Percentiles rank a stretch among this genome's conserved stretches.
Conservation (phyloP, 2,888 invertebrate genomes). For the Liodrosophila aerea region DNA sequence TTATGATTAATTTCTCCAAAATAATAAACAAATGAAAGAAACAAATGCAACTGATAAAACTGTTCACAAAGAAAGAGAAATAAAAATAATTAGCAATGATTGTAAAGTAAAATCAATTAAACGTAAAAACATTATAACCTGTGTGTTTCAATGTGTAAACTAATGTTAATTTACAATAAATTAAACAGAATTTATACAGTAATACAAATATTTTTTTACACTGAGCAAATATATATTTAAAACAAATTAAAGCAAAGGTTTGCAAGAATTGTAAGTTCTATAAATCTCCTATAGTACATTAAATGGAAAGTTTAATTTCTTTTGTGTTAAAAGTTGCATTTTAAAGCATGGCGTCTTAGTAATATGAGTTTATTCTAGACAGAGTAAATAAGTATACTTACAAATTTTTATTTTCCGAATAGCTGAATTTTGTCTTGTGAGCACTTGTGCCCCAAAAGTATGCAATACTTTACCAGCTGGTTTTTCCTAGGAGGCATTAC, state of each 20-base stretch:
- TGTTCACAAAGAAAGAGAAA: constrained; percentile 62
- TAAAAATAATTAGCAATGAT: constrained; percentile 37
- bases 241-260: no score
- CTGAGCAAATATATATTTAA: no score
- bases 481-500: no score
- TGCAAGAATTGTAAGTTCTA: no score
- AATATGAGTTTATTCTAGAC: no score
- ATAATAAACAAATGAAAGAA: constrained; percentile 15
- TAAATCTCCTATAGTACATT: no score
- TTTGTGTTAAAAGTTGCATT: not conserved
- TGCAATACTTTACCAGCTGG: constrained; percentile 5
- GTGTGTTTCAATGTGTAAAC: constrained; percentile 63
- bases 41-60: constrained; percentile 47
- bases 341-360: no score
- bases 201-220: not conserved
- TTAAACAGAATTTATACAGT: constrained; percentile 45
- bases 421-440: no score
- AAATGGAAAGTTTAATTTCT: no score
- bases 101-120: constrained; percentile 69
- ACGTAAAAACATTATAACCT: constrained; percentile 51
- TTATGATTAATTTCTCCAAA: constrained; percentile 60
- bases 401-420: no score
- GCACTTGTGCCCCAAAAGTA: constrained; percentile 20
- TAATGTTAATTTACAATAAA: constrained; percentile 64
- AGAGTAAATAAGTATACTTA: no score